Base-by-base conservation (phyloP, 1,140 invertebrate species). In the Hylaeus volcanicus region DNA sequence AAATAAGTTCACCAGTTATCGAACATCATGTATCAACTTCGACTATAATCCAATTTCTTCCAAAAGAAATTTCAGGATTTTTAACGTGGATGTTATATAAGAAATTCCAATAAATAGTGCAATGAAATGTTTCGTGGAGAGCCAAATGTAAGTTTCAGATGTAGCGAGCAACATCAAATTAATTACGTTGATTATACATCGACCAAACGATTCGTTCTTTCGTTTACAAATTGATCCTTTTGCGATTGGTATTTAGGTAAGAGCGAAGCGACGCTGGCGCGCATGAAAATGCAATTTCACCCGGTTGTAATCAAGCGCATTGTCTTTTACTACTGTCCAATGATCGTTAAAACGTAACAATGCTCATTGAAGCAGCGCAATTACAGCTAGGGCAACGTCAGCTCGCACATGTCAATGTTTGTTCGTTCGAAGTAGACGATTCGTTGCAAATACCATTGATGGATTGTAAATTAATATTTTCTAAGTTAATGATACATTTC, bases 281-380 rank as follows among this genome's bases (percentile, higher is more conserved):
- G 61, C 15, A 51, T 41, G 45, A 41, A 74, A 74, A 56, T 66
- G 63, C 53, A 39, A 74, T 68, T 73, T 43, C 78, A 15, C n/a
- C n/a, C 11, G 6, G 37, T n/a, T 53, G 73, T 61, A 80, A 80
- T 80, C 73, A 75, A 48, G 14, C 64, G 37, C 39, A 80, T 80
- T 80, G 65, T 80, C 72, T 61, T 69, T 53, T 15, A 55, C 6
- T 14, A 65, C 9, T 14, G 55, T 58, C 15, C 63, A 26, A 61
- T 56, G 64, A 61, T 80, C 56, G 64, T 80, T 68, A 75, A 80
- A 75, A 80, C 79, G 63, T 63, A 53, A 80, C 79, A 80, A 68
- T 75, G 71, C 64, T 74, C 74, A 53, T 80, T 77, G 72, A 80
- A 80, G 48, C 74, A 56, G 68, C 69, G 76, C 74, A 85, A 85